Conservation (phyloP, 2,113 vertebrate genomes). For the Strix uralensis region DNA sequence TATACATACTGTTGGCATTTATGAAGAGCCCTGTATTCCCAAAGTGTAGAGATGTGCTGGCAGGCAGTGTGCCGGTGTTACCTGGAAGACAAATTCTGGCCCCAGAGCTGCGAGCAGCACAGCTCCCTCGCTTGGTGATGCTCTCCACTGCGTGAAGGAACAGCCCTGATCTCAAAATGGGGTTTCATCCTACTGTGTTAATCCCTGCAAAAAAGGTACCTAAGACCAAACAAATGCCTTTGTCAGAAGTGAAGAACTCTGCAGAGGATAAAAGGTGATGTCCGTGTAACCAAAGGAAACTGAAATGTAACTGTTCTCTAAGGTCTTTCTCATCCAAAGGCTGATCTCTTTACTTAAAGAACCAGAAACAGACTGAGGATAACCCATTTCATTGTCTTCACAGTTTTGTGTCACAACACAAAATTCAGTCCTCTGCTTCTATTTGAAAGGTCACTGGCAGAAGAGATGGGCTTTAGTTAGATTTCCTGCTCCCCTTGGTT, state of each 20-base stretch:
- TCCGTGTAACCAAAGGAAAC: neutral
- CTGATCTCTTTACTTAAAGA: neutral
- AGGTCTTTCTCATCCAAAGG: neutral
- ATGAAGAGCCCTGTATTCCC: neutral
- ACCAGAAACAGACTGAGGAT: neutral
- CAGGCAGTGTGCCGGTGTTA: accelerated
- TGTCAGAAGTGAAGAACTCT: neutral
- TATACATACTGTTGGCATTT: neutral
- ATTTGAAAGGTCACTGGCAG: neutral
- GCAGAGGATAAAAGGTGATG: neutral
- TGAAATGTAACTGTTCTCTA: neutral
- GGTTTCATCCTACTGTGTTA: neutral
- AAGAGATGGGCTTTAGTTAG: neutral
- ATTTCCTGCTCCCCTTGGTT: accelerated
- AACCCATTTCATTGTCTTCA: neutral
- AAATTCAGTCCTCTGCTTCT: neutral
- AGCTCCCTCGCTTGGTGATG: neutral
- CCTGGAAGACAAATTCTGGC: accelerated
- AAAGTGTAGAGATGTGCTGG: neutral
- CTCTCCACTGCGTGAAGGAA: neutral
- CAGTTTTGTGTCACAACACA: neutral
- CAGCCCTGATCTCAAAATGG: neutral
- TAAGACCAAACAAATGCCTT: neutral
- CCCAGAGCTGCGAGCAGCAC: neutral
- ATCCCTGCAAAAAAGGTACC: accelerated